Conservation (phyloP, 2,888 invertebrate genomes). For the Ferrisia virgata region DNA sequence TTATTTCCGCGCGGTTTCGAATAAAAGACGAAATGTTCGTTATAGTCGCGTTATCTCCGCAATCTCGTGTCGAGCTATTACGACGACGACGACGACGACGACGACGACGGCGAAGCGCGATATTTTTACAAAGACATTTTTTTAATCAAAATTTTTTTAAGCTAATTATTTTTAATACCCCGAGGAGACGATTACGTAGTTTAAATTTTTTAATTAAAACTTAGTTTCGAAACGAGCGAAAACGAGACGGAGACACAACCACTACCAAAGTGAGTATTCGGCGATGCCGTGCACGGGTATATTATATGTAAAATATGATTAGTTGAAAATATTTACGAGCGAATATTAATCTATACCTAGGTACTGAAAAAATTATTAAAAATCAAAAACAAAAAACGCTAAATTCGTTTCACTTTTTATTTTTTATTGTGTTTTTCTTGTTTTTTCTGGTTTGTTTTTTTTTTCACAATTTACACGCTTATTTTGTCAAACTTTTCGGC, state of each 20-base stretch:
- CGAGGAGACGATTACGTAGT: not conserved
- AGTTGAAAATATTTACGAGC: not conserved
- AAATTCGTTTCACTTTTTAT: not conserved
- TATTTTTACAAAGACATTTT: not conserved
- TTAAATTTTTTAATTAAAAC: not conserved
- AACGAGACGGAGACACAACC: not conserved
- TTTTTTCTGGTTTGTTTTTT: too few species aligned
- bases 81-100: not conserved
- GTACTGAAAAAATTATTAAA: too few species aligned
- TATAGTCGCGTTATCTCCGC: too few species aligned
- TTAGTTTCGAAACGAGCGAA: not conserved
- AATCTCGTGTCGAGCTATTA: not conserved
- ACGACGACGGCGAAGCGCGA: not conserved
- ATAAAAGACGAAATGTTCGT: too few species aligned
- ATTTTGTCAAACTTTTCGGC: too few species aligned
- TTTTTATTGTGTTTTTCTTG: too few species aligned
- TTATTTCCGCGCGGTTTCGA: too few species aligned
- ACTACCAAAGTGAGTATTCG: not conserved
- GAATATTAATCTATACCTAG: too few species aligned
- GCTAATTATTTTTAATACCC: not conserved
- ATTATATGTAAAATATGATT: not conserved
- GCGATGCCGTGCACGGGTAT: not conserved
- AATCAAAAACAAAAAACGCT: not conserved
- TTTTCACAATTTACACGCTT: too few species aligned
- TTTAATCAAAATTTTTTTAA: not conserved